phyloP scores from a whole-genome alignment of 2,113 vertebrate genomes.

The Castor canadensis region DNA sequence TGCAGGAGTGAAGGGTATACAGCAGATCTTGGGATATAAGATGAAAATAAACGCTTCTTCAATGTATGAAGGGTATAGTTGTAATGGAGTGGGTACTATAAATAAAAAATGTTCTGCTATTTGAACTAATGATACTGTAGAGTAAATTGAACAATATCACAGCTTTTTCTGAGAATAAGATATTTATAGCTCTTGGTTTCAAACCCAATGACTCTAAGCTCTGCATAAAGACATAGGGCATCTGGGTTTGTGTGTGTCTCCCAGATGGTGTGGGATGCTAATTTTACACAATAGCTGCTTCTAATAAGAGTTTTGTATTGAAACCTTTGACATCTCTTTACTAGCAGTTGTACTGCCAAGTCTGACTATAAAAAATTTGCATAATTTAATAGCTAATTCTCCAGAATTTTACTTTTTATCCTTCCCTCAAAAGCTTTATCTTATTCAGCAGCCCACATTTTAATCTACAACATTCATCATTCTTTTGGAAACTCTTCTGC shows the following conservation, averaged over 20 bases:
- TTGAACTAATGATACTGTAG: neutral
- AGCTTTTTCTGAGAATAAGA: neutral
- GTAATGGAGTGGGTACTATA: neutral
- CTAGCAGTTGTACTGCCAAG: constrained; percentile 55
- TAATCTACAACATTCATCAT: constrained; percentile 6
- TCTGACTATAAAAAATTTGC: constrained; percentile 64
- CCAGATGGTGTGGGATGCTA: constrained; percentile 61
- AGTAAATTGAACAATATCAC: neutral
- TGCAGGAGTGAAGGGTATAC: neutral
- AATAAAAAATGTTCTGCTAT: neutral
- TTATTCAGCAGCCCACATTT: constrained; percentile 36
- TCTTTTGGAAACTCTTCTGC: constrained; percentile 41
- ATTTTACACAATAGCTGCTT: constrained; percentile 66
- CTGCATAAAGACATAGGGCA: constrained; percentile 47
- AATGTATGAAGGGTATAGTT: neutral
- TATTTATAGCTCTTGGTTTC: constrained; percentile 29
- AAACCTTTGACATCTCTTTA: constrained; percentile 67
- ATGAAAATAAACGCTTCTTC: neutral
- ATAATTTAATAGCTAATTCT: constrained; percentile 55
- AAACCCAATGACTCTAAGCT: constrained; percentile 23
- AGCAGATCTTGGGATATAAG: neutral
- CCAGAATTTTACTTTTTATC: constrained; percentile 24
- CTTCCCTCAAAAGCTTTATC: constrained; percentile 41
- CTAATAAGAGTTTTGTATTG: constrained; percentile 65
- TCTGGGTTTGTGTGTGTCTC: constrained; percentile 13